Percentiles rank a stretch among this genome's conserved stretches.
phyloP scores from a whole-genome alignment of 1,140 invertebrate species.

The Chrysopa pallens region DNA sequence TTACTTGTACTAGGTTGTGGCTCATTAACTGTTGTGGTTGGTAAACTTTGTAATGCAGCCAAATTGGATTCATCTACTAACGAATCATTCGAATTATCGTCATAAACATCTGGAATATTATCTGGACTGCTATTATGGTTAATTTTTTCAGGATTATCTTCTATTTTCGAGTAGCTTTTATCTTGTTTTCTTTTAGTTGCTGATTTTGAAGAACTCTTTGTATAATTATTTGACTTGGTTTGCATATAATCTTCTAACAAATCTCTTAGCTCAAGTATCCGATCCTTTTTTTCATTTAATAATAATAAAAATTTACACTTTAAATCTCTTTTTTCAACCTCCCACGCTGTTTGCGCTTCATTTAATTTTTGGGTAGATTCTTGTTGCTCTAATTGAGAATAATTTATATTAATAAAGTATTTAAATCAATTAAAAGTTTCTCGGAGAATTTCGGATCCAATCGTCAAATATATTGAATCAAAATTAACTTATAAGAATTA shows the following conservation, averaged over 20 bases:
- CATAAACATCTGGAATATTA: not conserved
- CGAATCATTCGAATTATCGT: not conserved
- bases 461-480: too few relatives aligned
- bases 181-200: not conserved
- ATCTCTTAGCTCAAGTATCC: conserved; percentile 1
- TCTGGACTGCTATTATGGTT: not conserved
- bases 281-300: conserved; percentile 5
- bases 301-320: conserved; percentile 2
- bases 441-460: too few relatives aligned
- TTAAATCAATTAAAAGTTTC: too few relatives aligned
- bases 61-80: not conserved
- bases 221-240: not conserved
- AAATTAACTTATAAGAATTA: too few relatives aligned
- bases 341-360: too few relatives aligned
- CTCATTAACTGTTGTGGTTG: not conserved
- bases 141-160: conserved; percentile 1
- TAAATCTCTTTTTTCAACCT: too few relatives aligned
- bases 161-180: not conserved
- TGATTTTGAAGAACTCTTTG: not conserved
- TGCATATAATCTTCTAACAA: not conserved
- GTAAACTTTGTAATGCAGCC: not conserved
- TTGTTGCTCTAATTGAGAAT: too few relatives aligned
- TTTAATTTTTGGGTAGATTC: too few relatives aligned
- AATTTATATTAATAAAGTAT: too few relatives aligned
- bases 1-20: not conserved